Base-by-base conservation (phyloP, 2,113 vertebrate species). In the Cyprinodon variegatus region DNA sequence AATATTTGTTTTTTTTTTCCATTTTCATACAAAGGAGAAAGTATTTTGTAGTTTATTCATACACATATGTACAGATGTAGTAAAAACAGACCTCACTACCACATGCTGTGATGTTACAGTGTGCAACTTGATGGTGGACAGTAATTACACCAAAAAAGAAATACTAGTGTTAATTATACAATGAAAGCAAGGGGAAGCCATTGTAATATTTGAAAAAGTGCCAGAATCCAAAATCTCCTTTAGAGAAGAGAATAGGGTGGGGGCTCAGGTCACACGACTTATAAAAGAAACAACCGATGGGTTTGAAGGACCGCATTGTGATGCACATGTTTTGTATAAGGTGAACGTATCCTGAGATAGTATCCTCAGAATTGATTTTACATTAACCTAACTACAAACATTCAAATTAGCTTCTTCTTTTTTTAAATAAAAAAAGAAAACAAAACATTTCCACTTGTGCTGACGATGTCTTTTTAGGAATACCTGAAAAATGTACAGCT, bases 121-220 rank as follows among this genome's bases (percentile, higher is more conserved):
- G 83, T 60, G 79, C 88, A 80, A 84, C 68, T 70, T 63, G 5
- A n/a, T 57, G 50, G 78, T 73, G 76, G 70, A 85, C 74, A 70
- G 37, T 90, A 90, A 93, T 92, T 89, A 94, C 92, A 93, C 72
- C 75, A 73, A 76, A 89, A 68, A 79, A 53, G 73, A 83, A 82
- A 83, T 78, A 76, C 82, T 72, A 80, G 53, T 84, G 80, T 82
- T 36, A 61, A 61, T 37, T 43, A 39, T 1, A 39, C 64, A 37
- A 46, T 15, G 8, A 59, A 20, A 11, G 12, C 22, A 36, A 43
- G 38, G 3, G 84, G 82, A 88, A 79, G 74, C 82, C 17, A 11
- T 36, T 20, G 64, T 74, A 63, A 57, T 37, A 45, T 79, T 70
- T 3, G 59, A 74, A 83, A 83, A 78, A 22, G 20, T 20, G 59